Base-by-base conservation (phyloP, 2,888 invertebrate genomes). In the Capitulum mitella region DNA sequence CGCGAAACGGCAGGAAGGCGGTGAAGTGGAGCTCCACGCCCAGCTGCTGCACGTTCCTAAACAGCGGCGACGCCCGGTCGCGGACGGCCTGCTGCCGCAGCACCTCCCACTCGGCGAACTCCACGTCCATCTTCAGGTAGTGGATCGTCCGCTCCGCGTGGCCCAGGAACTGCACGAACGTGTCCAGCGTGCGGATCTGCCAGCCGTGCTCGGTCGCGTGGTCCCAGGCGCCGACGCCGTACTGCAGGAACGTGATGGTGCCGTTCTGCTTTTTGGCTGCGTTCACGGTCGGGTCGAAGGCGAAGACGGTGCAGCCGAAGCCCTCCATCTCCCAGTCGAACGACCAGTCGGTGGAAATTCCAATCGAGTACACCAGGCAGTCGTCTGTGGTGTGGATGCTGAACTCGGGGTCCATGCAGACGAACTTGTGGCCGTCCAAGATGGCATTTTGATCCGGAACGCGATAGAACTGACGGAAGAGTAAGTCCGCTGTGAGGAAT, bases 161-260 rank as follows among this genome's bases (percentile, higher is more conserved):
- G 10, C n/a, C n/a, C 43, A 74, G 43, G 48, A 84, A 83, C 34
- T 81, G 79, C 40, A 85, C 80, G 78, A 84, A 83, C 19, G 84
- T 83, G 8, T 81, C 80, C 14, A 86, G 82, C 3, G 84, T 84
- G 64, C 83, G 84, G 82, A 85, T 78, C 51, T 81, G 82, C 85
- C n/a, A 40, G 10, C n/a, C 74, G 12, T 16, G 2, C n/a, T 12
- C 14, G 12, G 3, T 3, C 0, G 29, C n/a, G 43, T 3, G 10
- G 74, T 74, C 43, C 40, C n/a, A 5, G n/a, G 16, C 26, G 26
- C n/a, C 37, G 74, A 74, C 19, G 29, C 74, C 74, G 74, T 43
- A 43, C 40, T 43, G 12, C 16, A 83, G 83, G 29, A 83, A 83
- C 61, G 82, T 81, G 16, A 83, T 78, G 10, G 81, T 78, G 78